Conservation (phyloP, 2,888 invertebrate genomes). For the Psylliodes chrysocephalus region DNA sequence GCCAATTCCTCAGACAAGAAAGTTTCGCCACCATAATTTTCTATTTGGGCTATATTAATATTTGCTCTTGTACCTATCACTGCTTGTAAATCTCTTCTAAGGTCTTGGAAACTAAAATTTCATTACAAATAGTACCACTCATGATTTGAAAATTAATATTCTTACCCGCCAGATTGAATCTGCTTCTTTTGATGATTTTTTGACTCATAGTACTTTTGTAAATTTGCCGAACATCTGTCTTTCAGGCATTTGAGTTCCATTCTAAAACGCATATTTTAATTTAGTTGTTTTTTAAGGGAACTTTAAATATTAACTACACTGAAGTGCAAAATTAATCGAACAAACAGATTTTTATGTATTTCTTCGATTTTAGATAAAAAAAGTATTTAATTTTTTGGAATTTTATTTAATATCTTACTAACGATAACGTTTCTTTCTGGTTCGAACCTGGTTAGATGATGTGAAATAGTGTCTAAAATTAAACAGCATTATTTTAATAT, state of each 20-base stretch:
- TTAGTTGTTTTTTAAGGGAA: too few relatives aligned
- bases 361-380: too few relatives aligned
- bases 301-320: too few relatives aligned
- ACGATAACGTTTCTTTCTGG: too few relatives aligned
- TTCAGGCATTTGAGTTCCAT: constrained; percentile 82
- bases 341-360: too few relatives aligned
- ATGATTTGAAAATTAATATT: not conserved
- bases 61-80: constrained; percentile 91
- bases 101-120: constrained; percentile 85
- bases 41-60: constrained; percentile 93
- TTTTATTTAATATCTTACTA: too few relatives aligned
- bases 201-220: constrained; percentile 89
- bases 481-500: too few relatives aligned
- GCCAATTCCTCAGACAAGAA: constrained; percentile 95
- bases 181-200: constrained; percentile 96
- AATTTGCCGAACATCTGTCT: constrained; percentile 77
- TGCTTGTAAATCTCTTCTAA: constrained; percentile 92
- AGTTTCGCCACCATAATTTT: constrained; percentile 97
- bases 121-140: not conserved
- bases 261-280: too few relatives aligned
- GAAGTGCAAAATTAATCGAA: too few relatives aligned
- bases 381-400: too few relatives aligned
- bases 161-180: constrained; percentile 85
- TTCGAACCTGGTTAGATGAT: too few relatives aligned
- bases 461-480: too few relatives aligned